Percentiles rank a stretch among this genome's conserved stretches.
Conservation (phyloP, 2,888 invertebrate species). For the Melieria picta region DNA sequence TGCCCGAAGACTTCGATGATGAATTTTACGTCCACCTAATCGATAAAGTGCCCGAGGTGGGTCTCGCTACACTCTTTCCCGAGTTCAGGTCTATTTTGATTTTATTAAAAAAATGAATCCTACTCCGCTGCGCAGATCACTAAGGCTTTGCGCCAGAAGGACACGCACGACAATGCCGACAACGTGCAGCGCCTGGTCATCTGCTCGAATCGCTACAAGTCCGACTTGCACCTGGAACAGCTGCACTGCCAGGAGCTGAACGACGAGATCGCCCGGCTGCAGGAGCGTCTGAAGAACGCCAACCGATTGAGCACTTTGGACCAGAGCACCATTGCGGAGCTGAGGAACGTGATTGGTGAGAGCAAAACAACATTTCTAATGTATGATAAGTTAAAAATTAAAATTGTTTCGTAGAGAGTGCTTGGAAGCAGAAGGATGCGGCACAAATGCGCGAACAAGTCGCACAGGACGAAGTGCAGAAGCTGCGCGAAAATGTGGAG, state of each 20-base stretch:
- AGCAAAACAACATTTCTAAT: background rate
- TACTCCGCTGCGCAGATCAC: constrained; percentile 49
- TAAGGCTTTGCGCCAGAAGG: constrained; percentile 60
- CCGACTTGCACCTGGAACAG: constrained; percentile 54
- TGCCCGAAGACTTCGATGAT: constrained; percentile 64
- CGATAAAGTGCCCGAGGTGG: constrained; percentile 58
- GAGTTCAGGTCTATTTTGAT: background rate
- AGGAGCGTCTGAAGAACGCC: constrained; percentile 53
- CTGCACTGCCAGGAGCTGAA: constrained; percentile 53
- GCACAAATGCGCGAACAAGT: constrained; percentile 63
- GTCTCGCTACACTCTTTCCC: background rate
- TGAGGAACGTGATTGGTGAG: constrained; percentile 62
- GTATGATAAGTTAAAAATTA: background rate
- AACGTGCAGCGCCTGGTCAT: constrained; percentile 62
- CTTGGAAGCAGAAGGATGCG: constrained; percentile 65
- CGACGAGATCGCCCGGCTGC: constrained; percentile 51
- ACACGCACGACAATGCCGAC: constrained; percentile 61
- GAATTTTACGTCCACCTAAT: constrained; percentile 58
- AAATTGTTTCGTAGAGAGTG: constrained; percentile 52
- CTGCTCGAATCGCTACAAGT: constrained; percentile 58
- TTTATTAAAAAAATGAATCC: background rate
- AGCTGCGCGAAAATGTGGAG: constrained; percentile 59
- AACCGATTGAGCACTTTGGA: constrained; percentile 56
- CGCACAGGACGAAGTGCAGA: constrained; percentile 61
- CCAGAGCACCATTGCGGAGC: constrained; percentile 60